Base-by-base conservation (phyloP, 2,888 invertebrate species). In the Drosophila birchii region DNA sequence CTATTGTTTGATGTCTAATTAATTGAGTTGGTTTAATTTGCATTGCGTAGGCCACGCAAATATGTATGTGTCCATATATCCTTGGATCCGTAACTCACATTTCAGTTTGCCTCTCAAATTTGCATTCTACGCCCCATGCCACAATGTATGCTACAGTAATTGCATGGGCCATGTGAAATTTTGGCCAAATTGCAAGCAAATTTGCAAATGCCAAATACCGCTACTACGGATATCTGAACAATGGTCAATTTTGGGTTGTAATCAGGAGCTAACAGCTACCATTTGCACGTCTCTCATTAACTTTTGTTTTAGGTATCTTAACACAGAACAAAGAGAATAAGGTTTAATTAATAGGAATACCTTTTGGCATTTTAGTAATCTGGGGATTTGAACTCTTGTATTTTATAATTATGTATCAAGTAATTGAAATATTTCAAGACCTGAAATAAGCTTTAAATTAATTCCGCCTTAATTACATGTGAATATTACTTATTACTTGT, bases 91-190 rank as follows among this genome's bases (percentile, higher is more conserved):
- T 38, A 45, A 45, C 29, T 45, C 38, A 18, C 44, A 36, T 67
- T 47, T 39, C 23, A 20, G 45, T 45, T 69, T 44, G 26, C 34
- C 26, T 12, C 29, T 23, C 51, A 20, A 51, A 59, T 58, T 53
- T 60, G 60, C 47, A 60, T 43, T 53, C 16, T 60, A 16, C 34
- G 12, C 29, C 29, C 32, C 26, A 4, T 36, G 70, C 87, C 32
- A 43, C 59, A 79, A 87, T 79, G 87, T 83, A 83, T 83, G 87
- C 83, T 79, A 73, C 51, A 61, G 45, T 75, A 83, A 83, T 80
- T 78, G 64, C 62, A 18, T n/a, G 34, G 32, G 47, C 23, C 29
- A 8, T 43, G 23, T 23, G 53, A 23, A 44, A 36, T 56, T 51
- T 53, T 26, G 29, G 51, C 43, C 64, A 51, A 64, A 63, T 63